These are phyloP conservation scores for Nephrotoma flavescens DNA, from an alignment of 2,888 invertebrate genomes.

Conservation along the genomic window DNA sequence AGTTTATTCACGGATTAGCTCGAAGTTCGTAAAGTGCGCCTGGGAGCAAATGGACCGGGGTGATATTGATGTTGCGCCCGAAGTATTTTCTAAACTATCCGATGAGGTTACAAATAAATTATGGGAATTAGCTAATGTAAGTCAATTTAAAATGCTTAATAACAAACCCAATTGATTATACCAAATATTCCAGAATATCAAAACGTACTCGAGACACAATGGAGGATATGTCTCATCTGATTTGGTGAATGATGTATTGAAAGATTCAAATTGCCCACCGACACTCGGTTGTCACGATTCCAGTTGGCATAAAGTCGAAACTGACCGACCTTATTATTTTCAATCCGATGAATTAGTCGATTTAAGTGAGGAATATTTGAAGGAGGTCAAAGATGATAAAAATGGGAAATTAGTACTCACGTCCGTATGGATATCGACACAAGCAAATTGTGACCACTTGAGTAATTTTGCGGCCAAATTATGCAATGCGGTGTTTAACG, in stretches of 20 bases:
- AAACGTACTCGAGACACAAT: constrained; percentile 28
- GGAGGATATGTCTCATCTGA: constrained; percentile 28
- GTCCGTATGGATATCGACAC: constrained; percentile 22
- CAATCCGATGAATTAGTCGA: constrained; percentile 22
- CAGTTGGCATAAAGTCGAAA: constrained; percentile 29
- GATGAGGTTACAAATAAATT: constrained; percentile 31
- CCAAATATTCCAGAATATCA: constrained; percentile 21
- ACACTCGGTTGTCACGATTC: constrained; percentile 26
- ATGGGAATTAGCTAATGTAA: constrained; percentile 30
- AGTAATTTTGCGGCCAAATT: constrained; percentile 22
- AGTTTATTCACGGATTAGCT: constrained; percentile 25
- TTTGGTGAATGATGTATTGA: constrained; percentile 30
- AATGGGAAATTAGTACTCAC: constrained; percentile 19
- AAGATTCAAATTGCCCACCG: constrained; percentile 28
- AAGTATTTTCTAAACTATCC: constrained; percentile 25
- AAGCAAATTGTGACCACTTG: constrained; percentile 6
- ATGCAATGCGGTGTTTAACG: constrained; percentile 22
- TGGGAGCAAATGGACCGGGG: constrained; percentile 32
- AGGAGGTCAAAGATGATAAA: constrained; percentile 14
- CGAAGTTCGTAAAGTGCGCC: constrained; percentile 27
- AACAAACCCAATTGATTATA: neutral
- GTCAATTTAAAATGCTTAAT: neutral
- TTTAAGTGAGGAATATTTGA: constrained; percentile 28
- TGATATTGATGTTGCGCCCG: constrained; percentile 26
- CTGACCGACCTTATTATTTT: constrained; percentile 26